phyloP scores from a whole-genome alignment of 2,113 vertebrate species.

The Geococcyx californianus region DNA sequence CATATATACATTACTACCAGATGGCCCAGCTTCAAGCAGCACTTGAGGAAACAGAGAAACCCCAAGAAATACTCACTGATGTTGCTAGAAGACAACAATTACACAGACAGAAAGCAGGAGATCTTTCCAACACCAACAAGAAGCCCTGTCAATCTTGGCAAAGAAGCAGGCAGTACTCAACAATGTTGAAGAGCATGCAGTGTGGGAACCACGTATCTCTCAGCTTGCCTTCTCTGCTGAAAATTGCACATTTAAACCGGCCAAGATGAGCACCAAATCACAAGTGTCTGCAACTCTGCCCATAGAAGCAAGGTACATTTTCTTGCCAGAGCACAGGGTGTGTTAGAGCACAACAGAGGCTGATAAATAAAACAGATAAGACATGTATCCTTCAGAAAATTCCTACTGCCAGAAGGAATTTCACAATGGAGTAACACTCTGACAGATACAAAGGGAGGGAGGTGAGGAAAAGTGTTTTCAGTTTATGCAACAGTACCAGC shows the following conservation, averaged over 20 bases:
- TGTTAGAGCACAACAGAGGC: not conserved
- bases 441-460: not conserved
- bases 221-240: not conserved
- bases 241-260: not conserved
- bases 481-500: fast-evolving
- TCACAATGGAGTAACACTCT: not conserved
- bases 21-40: not conserved
- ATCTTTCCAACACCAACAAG: not conserved
- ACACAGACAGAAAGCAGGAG: not conserved
- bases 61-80: not conserved
- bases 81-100: not conserved
- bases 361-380: not conserved
- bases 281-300: too few species aligned
- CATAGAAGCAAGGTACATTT: not conserved
- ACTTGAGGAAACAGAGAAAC: not conserved
- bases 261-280: not conserved
- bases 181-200: fast-evolving
- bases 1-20: not conserved
- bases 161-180: not conserved
- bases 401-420: not conserved
- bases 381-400: not conserved
- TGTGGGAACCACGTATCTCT: fast-evolving
- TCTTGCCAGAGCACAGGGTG: not conserved
- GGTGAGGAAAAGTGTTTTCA: not conserved
- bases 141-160: not conserved